phyloP scores from a whole-genome alignment of 2,888 invertebrate species.

The Platerodrilus igneus region DNA sequence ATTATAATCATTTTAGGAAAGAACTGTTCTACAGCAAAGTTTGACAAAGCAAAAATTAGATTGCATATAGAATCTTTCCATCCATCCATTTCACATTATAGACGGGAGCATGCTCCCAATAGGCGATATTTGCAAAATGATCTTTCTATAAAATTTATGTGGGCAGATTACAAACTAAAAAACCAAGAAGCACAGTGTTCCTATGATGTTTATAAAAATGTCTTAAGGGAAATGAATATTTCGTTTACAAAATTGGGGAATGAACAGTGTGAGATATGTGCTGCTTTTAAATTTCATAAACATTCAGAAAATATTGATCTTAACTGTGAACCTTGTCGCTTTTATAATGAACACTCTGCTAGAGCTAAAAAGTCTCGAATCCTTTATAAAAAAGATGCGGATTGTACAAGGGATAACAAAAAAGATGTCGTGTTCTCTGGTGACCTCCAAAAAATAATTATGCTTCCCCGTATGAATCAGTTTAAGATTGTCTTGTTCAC shows the following conservation, averaged over 20 bases:
- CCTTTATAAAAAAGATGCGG: slow-evolving; percentile 12
- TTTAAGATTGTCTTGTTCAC: slow-evolving; percentile 12
- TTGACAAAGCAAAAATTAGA: slow-evolving; percentile 1
- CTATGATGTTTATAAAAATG: slow-evolving; percentile 19
- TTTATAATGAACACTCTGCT: slow-evolving; percentile 6
- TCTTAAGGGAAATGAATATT: slow-evolving; percentile 12
- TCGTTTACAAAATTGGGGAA: slow-evolving; percentile 13
- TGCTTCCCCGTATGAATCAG: slow-evolving; percentile 11
- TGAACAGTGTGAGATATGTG: slow-evolving; percentile 21
- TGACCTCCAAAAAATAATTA: slow-evolving; percentile 16
- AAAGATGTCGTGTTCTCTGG: too few relatives aligned
- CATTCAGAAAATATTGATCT: slow-evolving; percentile 2
- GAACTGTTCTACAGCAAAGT: too few relatives aligned
- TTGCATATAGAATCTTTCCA: slow-evolving; percentile 2
- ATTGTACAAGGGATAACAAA: too few relatives aligned
- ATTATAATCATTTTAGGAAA: too few relatives aligned
- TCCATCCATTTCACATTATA: slow-evolving; percentile 22
- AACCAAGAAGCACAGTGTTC: slow-evolving; percentile 10
- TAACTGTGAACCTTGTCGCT: slow-evolving; percentile 7
- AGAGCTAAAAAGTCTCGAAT: slow-evolving; percentile 10
- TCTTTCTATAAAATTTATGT: slow-evolving; percentile 17
- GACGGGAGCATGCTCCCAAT: slow-evolving; percentile 27
- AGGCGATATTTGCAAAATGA: slow-evolving; percentile 22
- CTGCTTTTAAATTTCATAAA: slow-evolving; percentile 12
- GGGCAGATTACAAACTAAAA: slow-evolving; percentile 15